phyloP scores from a whole-genome alignment of 2,888 invertebrate genomes.

The Heteromyza rotundicornis region DNA sequence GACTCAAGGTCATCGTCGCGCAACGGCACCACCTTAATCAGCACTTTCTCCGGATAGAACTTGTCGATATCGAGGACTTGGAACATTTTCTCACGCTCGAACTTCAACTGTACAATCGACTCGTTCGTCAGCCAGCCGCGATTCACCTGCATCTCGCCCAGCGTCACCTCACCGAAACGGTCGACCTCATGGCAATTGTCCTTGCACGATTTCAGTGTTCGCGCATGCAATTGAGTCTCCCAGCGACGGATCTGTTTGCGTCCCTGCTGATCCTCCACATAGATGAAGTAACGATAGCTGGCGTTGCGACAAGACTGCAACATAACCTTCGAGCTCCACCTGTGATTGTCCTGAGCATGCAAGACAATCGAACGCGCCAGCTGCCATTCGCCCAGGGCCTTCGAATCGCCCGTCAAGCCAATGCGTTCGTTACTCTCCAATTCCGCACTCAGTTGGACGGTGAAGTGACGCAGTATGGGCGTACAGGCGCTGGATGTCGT shows the following conservation, averaged over 20 bases:
- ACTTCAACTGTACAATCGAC: constrained; percentile 78
- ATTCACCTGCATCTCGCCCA: constrained; percentile 63
- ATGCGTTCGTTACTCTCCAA: constrained; percentile 70
- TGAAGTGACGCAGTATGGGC: constrained; percentile 43
- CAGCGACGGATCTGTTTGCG: constrained; percentile 57
- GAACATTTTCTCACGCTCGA: constrained; percentile 76
- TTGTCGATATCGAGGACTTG: constrained; percentile 61
- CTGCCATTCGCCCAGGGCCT: constrained; percentile 76
- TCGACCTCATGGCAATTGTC: constrained; percentile 33
- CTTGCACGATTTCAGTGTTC: constrained; percentile 37
- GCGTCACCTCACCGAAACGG: constrained; percentile 35
- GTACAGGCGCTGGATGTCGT: constrained; percentile 30
- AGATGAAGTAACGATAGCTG: constrained; percentile 56
- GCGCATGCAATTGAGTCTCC: constrained; percentile 66
- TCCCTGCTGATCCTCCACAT: constrained; percentile 48
- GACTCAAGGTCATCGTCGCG: constrained; percentile 27
- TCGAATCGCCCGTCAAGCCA: constrained; percentile 73
- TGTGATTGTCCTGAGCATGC: constrained; percentile 34
- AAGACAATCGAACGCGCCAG: constrained; percentile 66
- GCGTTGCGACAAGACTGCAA: constrained; percentile 67
- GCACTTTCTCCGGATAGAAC: constrained; percentile 62
- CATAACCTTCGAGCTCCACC: constrained; percentile 71
- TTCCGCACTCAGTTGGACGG: constrained; percentile 61
- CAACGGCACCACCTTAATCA: constrained; percentile 64
- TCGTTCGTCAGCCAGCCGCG: constrained; percentile 86